Evolutionary conservation across 2,888 invertebrate species (phyloP), one percentile per base, ranked within the genome.

Genomic region (Thera britannica): DNA sequence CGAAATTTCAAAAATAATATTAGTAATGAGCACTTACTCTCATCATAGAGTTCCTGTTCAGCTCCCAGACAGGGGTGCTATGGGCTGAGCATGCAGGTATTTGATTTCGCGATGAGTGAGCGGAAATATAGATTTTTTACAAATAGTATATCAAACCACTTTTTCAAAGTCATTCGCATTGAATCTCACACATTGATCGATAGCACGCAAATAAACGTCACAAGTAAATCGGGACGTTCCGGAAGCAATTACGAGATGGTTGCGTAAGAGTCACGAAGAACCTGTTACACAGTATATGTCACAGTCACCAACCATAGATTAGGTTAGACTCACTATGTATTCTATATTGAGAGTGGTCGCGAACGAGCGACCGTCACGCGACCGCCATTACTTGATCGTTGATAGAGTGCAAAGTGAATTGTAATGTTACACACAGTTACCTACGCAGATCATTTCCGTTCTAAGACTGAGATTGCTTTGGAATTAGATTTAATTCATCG

Each of bases 311-410:
- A 44, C 11, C 23, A 8, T 54, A 62, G 57, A 34, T 58, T 54
- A 9, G 46, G 34, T 5, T 9, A 34, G 6, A 62, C 62, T 57
- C 12, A 48, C 38, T 61, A 58, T 34, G 55, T 48, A 85, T 84
- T 86, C 80, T 79, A 82, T 81, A 83, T 87, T 86, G 86, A 80
- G 84, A 80, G 72, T 82, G 88, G 85, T 87, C 85, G 83, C 85
- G 87, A 86, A 82, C 78, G 85, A 85, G 86, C 86, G 84, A 67
- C 77, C 72, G 81, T 54, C 80, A 77, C 78, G 80, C 75, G 77
- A 79, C 72, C 70, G 65, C 62, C 62, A 72, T 69, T 63, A 68
- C 74, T 84, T 83, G 85, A 82, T 82, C 79, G 68, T 83, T 81
- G 65, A 56, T 65, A 36, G 58, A 62, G 58, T 62, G 56, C 51